Conservation (phyloP, 2,888 invertebrate genomes). For the Lasioglossum lativentre region DNA sequence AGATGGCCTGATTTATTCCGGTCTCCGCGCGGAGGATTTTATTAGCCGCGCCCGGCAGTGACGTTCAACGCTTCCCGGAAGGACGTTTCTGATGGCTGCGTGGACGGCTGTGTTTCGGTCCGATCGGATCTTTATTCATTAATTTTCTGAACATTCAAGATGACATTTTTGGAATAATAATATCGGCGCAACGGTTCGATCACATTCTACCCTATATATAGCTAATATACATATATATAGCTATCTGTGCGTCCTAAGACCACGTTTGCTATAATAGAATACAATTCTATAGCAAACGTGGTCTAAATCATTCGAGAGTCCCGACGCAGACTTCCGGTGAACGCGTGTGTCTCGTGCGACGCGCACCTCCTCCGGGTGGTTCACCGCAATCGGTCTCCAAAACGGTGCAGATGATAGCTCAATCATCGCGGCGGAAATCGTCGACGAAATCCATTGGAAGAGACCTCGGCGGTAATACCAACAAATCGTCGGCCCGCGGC, state of each 20-base stretch:
- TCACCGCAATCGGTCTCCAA: neutral
- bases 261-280: no score
- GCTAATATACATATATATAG: no score
- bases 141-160: no score
- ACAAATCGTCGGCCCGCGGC: neutral
- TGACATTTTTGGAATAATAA: no score
- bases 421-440: neutral
- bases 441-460: neutral
- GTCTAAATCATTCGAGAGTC: no score
- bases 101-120: neutral
- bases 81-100: neutral
- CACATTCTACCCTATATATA: no score
- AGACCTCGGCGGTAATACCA: neutral
- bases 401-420: neutral
- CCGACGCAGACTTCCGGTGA: no score
- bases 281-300: no score
- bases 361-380: neutral
- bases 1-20: neutral
- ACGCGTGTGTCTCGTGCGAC: no score
- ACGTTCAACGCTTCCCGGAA: neutral
- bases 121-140: neutral
- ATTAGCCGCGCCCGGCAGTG: neutral
- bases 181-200: no score
- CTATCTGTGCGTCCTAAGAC: no score
- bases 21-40: neutral